phyloP scores from a whole-genome alignment of 2,113 vertebrate species.

The Ciconia maguari region DNA sequence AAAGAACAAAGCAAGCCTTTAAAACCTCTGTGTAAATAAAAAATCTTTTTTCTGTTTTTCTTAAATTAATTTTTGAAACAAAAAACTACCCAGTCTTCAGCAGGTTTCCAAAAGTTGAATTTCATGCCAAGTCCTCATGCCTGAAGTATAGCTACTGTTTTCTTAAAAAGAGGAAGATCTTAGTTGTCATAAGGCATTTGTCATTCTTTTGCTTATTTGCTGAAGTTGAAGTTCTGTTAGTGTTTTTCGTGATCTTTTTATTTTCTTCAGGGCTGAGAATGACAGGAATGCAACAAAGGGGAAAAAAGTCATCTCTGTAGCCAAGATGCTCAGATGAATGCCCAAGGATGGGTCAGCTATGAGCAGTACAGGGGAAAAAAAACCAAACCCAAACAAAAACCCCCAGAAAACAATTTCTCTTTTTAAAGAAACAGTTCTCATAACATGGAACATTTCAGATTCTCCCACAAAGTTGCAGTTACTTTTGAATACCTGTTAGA shows the following conservation, averaged over 20 bases:
- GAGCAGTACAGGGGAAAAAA: background rate
- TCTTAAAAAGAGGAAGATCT: conserved; percentile 22
- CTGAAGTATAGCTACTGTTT: background rate
- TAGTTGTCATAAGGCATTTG: conserved; percentile 49
- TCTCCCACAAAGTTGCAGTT: background rate
- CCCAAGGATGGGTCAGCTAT: conserved; percentile 27
- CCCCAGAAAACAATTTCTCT: background rate
- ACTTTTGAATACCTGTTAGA: background rate
- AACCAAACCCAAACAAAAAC: background rate
- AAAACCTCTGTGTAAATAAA: background rate
- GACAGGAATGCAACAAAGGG: conserved; percentile 13
- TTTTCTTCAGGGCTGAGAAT: conserved; percentile 47
- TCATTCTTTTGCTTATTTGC: conserved; percentile 43
- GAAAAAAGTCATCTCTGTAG: background rate
- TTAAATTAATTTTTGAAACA: background rate
- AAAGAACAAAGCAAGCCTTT: background rate
- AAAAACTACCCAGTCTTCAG: background rate
- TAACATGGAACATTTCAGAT: background rate
- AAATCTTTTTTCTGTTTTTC: accelerated
- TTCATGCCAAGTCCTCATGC: conserved; percentile 10
- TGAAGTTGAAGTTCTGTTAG: conserved; percentile 31
- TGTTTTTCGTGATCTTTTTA: background rate
- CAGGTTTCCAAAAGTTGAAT: background rate
- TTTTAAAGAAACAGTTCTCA: background rate
- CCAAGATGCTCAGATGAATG: conserved; percentile 17